A percentile compares a stretch with the other conserved stretches of the same genome.
Evolutionary conservation across 23 tunicate species (phyloP).

Genomic region (Styela clava): DNA sequence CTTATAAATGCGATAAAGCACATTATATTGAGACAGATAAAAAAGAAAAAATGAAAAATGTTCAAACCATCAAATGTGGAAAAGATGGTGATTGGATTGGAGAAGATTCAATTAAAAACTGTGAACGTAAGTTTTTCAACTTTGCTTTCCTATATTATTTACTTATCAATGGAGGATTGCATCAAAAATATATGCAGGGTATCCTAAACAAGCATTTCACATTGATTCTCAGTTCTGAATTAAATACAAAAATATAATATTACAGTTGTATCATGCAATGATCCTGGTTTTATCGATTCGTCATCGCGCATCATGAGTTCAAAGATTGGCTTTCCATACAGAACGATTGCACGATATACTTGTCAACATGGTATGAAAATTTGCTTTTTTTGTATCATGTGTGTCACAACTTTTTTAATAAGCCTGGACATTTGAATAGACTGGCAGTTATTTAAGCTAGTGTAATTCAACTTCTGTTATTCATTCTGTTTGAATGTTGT

Average conservation of each 20-base stretch:
- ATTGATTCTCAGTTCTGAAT: no score
- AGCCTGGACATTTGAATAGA: no score
- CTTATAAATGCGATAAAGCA: slow-evolving; percentile 18
- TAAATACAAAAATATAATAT: no score
- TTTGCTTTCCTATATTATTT: no score
- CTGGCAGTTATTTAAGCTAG: no score
- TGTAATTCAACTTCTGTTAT: no score
- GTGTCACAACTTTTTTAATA: no score
- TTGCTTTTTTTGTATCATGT: neutral
- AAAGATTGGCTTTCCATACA: neutral
- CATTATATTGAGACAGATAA: neutral
- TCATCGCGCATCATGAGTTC: slow-evolving; percentile 10
- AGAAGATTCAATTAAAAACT: neutral
- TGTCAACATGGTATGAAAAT: slow-evolving; percentile 11
- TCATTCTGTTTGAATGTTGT: no score
- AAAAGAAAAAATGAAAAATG: neutral
- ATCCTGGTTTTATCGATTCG: slow-evolving; percentile 34
- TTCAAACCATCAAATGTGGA: slow-evolving; percentile 8
- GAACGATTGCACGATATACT: slow-evolving; percentile 4
- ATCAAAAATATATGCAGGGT: no score
- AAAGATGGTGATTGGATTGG: slow-evolving; percentile 15
- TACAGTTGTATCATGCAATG: slow-evolving; percentile 28
- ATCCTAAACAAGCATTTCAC: no score
- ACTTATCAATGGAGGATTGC: no score
- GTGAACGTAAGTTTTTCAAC: neutral